Evolutionary conservation across 2,113 vertebrate species (phyloP).

Genomic region (Sorex araneus): DNA sequence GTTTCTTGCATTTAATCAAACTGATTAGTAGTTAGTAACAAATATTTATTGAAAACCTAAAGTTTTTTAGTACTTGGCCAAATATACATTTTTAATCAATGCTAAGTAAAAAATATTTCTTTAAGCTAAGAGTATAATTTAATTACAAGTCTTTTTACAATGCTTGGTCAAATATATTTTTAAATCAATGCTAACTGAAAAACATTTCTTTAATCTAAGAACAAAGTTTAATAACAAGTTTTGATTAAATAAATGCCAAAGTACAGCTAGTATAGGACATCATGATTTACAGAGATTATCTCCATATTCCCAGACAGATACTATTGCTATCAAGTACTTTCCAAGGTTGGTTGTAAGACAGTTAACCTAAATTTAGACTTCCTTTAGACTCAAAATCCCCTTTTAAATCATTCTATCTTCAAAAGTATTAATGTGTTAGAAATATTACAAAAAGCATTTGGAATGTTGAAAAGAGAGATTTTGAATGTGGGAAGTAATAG

Average conservation of each 20-base stretch:
- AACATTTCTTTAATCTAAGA: neutral
- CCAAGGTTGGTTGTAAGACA: neutral
- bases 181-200: neutral
- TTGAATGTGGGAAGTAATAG: neutral
- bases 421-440: neutral
- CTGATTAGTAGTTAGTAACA: neutral
- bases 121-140: neutral
- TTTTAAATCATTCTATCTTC: neutral
- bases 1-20: constrained; percentile 14
- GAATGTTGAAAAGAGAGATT: neutral
- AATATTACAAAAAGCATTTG: neutral
- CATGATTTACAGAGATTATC: neutral
- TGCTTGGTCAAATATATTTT: neutral
- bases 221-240: neutral
- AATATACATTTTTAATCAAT: neutral
- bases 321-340: neutral
- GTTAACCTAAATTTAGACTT: neutral
- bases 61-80: neutral
- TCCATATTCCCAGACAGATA: neutral
- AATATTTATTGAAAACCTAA: neutral
- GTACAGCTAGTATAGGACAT: neutral
- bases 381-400: constrained; percentile 5
- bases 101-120: neutral
- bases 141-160: neutral
- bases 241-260: constrained; percentile 18